These are phyloP conservation scores for Grammomys surdaster DNA, from an alignment of 2,113 vertebrate species.

Conservation along the genomic window DNA sequence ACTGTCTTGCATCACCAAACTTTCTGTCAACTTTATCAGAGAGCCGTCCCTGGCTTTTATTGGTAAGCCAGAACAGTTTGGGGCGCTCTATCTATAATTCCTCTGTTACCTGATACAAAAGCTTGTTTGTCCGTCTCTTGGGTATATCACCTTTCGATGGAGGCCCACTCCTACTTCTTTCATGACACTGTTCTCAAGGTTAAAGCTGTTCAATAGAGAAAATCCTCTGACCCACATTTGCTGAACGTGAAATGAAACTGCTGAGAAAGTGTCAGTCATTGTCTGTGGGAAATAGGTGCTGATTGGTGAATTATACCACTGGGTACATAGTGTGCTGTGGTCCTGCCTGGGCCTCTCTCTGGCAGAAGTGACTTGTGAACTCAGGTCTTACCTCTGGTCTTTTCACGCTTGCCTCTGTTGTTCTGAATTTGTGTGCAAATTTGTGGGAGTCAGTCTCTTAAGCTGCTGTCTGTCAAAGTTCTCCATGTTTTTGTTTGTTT, in stretches of 20 bases:
- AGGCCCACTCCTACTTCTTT: not conserved
- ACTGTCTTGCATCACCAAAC: not conserved
- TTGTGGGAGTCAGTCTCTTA: not conserved
- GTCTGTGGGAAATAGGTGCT: not conserved
- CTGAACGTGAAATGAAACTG: not conserved
- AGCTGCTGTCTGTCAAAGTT: not conserved
- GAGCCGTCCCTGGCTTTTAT: not conserved
- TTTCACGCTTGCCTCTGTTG: not conserved
- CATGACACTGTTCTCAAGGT: not conserved
- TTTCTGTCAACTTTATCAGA: not conserved
- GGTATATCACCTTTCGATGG: not conserved
- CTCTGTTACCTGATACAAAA: not conserved
- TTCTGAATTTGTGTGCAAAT: not conserved
- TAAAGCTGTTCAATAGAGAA: not conserved
- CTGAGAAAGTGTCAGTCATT: not conserved
- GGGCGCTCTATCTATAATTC: not conserved
- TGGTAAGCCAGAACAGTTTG: not conserved
- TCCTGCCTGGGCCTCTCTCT: not conserved
- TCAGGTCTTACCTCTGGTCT: not conserved
- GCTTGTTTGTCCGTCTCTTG: not conserved
- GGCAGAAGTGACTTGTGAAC: not conserved
- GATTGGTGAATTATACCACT: not conserved
- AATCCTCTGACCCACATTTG: not conserved
- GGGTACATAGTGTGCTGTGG: not conserved
- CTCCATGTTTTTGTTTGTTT: not conserved